phyloP scores from a whole-genome alignment of 2,797 vertebrate species.

The Ptychadena robeensis region DNA sequence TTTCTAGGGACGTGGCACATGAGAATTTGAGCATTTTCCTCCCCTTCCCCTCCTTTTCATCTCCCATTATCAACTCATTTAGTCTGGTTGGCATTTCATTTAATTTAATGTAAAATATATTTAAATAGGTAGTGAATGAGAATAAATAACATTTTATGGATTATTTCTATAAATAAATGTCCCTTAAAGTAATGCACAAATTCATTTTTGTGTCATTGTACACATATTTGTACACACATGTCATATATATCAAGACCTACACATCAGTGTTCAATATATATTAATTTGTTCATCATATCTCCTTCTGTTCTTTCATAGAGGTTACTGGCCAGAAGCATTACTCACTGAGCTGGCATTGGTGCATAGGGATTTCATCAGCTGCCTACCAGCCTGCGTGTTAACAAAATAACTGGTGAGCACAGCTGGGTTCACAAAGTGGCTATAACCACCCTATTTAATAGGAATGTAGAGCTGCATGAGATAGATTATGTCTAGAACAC shows the following conservation, averaged over 20 bases:
- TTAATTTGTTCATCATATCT: neutral
- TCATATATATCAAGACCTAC: neutral
- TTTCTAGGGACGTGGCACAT: too few relatives aligned
- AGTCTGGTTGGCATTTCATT: too few relatives aligned
- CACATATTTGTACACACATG: neutral
- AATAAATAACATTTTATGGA: too few relatives aligned
- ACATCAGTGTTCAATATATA: neutral
- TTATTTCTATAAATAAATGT: too few relatives aligned
- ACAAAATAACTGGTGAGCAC: slow-evolving; percentile 11
- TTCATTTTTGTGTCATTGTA: too few relatives aligned
- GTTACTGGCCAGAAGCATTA: neutral
- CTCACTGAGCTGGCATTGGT: neutral
- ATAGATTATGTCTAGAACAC: neutral
- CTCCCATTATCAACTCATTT: too few relatives aligned
- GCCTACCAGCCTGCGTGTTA: neutral
- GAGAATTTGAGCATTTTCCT: too few relatives aligned
- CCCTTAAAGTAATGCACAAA: too few relatives aligned
- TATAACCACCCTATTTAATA: neutral
- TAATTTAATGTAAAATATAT: too few relatives aligned
- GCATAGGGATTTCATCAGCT: neutral
- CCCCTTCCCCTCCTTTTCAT: too few relatives aligned
- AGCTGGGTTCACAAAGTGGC: neutral
- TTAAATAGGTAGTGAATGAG: too few relatives aligned
- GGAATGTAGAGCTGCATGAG: neutral
- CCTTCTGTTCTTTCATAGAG: neutral